Percentiles rank a stretch among this genome's conserved stretches.
phyloP scores from a whole-genome alignment of 2,888 invertebrate genomes.

The Tiliacea aurago region DNA sequence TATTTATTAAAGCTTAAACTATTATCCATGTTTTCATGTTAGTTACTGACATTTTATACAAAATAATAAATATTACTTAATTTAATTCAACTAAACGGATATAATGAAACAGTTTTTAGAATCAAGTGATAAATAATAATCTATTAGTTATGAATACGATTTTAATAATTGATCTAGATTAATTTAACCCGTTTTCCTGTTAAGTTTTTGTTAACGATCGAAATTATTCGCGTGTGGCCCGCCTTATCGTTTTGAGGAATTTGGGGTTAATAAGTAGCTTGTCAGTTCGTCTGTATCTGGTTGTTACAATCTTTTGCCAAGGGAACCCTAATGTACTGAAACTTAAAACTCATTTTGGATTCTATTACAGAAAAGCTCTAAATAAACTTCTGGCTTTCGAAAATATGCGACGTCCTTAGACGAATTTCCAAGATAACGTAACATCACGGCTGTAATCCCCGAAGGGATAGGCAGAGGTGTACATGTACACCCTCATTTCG shows the following conservation, averaged over 20 bases:
- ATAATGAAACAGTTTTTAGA: constrained; percentile 27
- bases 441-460: too few relatives aligned
- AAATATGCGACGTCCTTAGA: neutral
- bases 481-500: too few relatives aligned
- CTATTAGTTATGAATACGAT: constrained; percentile 15
- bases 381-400: neutral
- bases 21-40: too few relatives aligned
- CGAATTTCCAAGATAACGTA: neutral
- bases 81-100: constrained; percentile 50
- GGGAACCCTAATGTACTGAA: neutral
- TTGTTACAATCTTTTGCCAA: constrained; percentile 32
- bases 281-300: constrained; percentile 37
- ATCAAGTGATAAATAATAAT: constrained; percentile 38
- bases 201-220: constrained; percentile 23
- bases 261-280: constrained; percentile 24
- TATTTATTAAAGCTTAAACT: constrained; percentile 23
- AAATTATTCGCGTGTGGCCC: constrained; percentile 48
- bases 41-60: constrained; percentile 17
- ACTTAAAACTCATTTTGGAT: neutral
- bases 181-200: constrained; percentile 15
- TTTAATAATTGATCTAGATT: constrained; percentile 42
- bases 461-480: too few relatives aligned
- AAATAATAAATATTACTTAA: constrained; percentile 31
- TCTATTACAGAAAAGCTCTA: neutral
- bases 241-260: constrained; percentile 54